Evolutionary conservation across 1,140 invertebrate species (phyloP).

Genomic region (Batillaria attramentaria): DNA sequence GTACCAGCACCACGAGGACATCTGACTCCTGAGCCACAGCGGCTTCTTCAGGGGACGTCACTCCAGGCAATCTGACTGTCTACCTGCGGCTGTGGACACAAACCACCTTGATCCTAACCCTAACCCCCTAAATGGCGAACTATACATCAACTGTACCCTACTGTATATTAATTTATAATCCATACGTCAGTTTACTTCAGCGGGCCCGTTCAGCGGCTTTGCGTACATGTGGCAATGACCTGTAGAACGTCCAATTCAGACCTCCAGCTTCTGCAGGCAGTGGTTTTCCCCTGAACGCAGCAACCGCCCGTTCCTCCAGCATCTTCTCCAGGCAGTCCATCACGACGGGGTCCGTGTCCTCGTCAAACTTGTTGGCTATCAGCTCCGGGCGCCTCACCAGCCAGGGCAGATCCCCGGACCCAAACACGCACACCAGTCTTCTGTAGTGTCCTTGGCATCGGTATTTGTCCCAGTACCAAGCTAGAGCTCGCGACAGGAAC

Average conservation of each 20-base stretch:
- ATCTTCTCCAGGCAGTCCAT: slow-evolving; percentile 65
- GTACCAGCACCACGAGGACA: too few relatives aligned
- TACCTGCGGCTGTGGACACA: too few relatives aligned
- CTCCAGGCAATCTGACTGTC: too few relatives aligned
- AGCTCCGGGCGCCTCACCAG: slow-evolving; percentile 52
- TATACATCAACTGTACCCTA: too few relatives aligned
- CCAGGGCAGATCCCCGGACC: slow-evolving; percentile 57
- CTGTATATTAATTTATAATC: too few relatives aligned
- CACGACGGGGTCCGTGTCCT: slow-evolving; percentile 49
- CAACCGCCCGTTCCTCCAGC: slow-evolving; percentile 20
- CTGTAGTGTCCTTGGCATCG: slow-evolving; percentile 15
- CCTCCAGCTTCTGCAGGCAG: too few relatives aligned
- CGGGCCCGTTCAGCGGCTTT: too few relatives aligned
- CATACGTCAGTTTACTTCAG: too few relatives aligned
- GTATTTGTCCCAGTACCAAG: slow-evolving; percentile 31
- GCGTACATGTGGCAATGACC: background rate
- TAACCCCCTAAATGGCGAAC: too few relatives aligned
- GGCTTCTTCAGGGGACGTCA: too few relatives aligned
- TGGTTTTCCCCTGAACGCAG: background rate
- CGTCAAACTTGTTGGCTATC: slow-evolving; percentile 68
- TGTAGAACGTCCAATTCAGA: slow-evolving; percentile 1
- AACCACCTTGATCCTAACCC: too few relatives aligned
- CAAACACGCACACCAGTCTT: slow-evolving; percentile 15
- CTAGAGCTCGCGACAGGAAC: slow-evolving; percentile 23
- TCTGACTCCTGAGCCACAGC: too few relatives aligned